phyloP scores from a whole-genome alignment of 2,888 invertebrate species.

The Oxyscelio sp. region DNA sequence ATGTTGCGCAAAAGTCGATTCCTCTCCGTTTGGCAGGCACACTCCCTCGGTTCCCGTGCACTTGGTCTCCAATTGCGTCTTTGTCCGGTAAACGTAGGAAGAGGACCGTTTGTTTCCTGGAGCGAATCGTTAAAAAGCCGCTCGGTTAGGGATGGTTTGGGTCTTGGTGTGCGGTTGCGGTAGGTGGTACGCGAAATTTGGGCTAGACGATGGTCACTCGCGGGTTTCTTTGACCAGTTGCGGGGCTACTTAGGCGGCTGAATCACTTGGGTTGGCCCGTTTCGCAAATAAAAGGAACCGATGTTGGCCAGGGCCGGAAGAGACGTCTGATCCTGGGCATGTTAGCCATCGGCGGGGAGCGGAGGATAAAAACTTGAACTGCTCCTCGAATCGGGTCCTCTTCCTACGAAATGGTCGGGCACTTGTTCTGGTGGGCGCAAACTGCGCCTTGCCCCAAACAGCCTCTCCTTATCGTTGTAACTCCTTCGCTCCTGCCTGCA shows the following conservation, averaged over 20 bases:
- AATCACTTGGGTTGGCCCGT: neutral
- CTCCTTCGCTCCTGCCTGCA: too few relatives aligned
- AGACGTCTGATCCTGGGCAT: too few relatives aligned
- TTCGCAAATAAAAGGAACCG: too few relatives aligned
- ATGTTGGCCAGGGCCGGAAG: too few relatives aligned
- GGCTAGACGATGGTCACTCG: too few relatives aligned
- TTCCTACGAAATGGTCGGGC: constrained; percentile 75
- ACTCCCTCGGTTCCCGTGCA: constrained; percentile 28
- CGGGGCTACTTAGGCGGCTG: too few relatives aligned
- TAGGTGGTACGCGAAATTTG: too few relatives aligned
- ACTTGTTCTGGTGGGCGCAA: constrained; percentile 69
- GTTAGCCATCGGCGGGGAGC: constrained; percentile 57
- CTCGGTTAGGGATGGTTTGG: constrained; percentile 23
- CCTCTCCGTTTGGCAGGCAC: constrained; percentile 62
- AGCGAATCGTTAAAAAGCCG: constrained; percentile 39
- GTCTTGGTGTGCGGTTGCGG: too few relatives aligned
- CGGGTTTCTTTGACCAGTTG: too few relatives aligned
- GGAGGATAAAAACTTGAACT: constrained; percentile 56
- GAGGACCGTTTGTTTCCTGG: constrained; percentile 75
- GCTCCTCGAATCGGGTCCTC: constrained; percentile 74
- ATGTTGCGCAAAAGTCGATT: constrained; percentile 47
- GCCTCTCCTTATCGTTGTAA: too few relatives aligned
- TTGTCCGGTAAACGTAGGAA: constrained; percentile 71
- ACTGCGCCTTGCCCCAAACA: constrained; percentile 68
- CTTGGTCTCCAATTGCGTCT: constrained; percentile 32